Evolutionary conservation across 2,113 vertebrate genomes (phyloP).

Genomic region (Coreoperca whiteheadi): DNA sequence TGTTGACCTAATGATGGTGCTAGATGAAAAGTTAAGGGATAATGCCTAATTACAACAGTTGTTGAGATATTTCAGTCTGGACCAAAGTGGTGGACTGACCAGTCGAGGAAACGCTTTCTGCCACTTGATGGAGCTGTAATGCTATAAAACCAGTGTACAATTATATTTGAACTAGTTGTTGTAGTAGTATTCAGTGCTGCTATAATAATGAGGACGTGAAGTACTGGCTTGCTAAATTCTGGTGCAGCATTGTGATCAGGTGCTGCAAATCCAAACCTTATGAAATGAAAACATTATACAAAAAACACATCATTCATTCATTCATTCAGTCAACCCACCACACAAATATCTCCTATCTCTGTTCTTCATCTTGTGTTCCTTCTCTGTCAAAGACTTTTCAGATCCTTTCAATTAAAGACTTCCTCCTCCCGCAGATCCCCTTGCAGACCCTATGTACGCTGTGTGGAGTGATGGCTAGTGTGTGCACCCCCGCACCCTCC

Average conservation of each 20-base stretch:
- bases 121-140: slow-evolving; percentile 57
- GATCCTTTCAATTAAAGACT: slow-evolving; percentile 78
- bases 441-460: slow-evolving; percentile 63
- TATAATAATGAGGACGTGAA: background rate
- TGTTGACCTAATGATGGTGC: too few species aligned
- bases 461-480: slow-evolving; percentile 74
- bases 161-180: background rate
- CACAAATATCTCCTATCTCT: slow-evolving; percentile 34
- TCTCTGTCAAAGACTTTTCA: slow-evolving; percentile 64
- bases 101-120: background rate
- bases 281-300: background rate
- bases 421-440: slow-evolving; percentile 70
- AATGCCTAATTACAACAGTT: too few species aligned
- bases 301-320: slow-evolving; percentile 9
- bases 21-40: too few species aligned
- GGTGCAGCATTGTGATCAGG: background rate
- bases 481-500: slow-evolving; percentile 4
- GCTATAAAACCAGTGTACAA: background rate
- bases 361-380: slow-evolving; percentile 33
- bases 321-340: background rate
- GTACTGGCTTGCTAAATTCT: background rate
- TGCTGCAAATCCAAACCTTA: background rate
- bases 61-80: too few species aligned
- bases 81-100: too few species aligned
- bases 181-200: background rate